A percentile compares a stretch with the other conserved stretches of the same genome.
These are phyloP conservation scores for Oncorhynchus tshawytscha DNA, from an alignment of 2,113 vertebrate species.

Conservation along the genomic window DNA sequence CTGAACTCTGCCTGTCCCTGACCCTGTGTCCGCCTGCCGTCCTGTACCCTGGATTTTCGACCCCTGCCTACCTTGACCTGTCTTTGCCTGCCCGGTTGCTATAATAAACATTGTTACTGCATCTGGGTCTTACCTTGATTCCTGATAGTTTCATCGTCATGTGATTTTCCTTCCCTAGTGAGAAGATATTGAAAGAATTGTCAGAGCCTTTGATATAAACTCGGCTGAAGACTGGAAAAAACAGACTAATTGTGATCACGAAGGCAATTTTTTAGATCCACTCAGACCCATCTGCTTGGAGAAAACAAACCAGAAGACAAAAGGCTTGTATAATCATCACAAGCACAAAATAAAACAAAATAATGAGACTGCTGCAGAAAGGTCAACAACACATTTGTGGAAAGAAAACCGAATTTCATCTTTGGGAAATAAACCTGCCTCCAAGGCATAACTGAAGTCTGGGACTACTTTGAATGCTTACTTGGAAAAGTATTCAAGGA, in stretches of 20 bases:
- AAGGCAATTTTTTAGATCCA: background rate
- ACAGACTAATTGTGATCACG: background rate
- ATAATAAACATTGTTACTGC: too few relatives aligned
- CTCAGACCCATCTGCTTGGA: background rate
- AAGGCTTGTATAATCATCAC: background rate
- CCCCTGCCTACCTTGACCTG: too few relatives aligned
- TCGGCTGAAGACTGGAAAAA: background rate
- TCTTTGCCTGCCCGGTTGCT: too few relatives aligned
- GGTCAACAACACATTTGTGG: background rate
- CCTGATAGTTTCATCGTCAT: background rate
- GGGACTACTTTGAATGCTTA: background rate
- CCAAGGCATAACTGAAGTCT: background rate
- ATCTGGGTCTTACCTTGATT: too few relatives aligned
- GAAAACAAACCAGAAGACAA: background rate
- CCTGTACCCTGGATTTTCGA: too few relatives aligned
- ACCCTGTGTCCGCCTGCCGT: too few relatives aligned
- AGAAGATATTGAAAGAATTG: background rate
- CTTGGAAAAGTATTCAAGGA: background rate
- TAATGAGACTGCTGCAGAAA: background rate
- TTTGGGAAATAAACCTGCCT: background rate
- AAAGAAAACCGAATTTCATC: background rate
- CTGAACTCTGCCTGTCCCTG: too few relatives aligned
- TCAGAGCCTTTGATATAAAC: background rate
- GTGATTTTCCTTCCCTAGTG: background rate
- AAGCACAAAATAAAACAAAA: background rate